Conservation (phyloP, 2,888 invertebrate genomes). For the Rhaphigaster nebulosa region DNA sequence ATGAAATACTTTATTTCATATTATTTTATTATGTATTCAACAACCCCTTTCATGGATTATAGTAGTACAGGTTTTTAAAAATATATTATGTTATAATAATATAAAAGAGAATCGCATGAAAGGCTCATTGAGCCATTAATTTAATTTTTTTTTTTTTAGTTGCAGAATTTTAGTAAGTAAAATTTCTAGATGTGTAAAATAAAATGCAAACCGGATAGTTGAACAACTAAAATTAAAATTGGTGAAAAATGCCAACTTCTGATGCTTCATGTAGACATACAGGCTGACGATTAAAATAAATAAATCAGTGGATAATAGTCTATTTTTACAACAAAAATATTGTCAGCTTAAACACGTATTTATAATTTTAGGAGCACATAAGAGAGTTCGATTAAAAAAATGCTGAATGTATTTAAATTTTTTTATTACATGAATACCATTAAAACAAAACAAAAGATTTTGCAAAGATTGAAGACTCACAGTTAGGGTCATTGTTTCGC, state of each 20-base stretch:
- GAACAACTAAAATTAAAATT: not conserved
- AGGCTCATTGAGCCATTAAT: too few species aligned
- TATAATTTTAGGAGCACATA: not conserved
- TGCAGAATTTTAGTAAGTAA: not conserved
- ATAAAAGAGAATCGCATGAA: too few species aligned
- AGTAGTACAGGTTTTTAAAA: too few species aligned
- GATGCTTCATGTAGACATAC: not conserved
- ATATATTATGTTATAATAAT: too few species aligned
- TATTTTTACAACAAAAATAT: not conserved
- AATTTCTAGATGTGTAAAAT: not conserved
- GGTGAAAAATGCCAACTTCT: not conserved
- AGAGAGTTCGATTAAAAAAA: not conserved
- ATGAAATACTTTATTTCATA: too few species aligned
- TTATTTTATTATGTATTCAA: too few species aligned
- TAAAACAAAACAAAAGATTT: slow-evolving; percentile 18
- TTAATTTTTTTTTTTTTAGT: not conserved
- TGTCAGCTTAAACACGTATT: not conserved
- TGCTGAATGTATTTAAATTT: not conserved
- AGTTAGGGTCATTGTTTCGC: slow-evolving; percentile 69
- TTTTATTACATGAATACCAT: slow-evolving; percentile 22
- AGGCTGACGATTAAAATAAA: not conserved
- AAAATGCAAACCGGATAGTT: not conserved
- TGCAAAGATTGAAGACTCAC: slow-evolving; percentile 48
- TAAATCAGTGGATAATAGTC: not conserved
- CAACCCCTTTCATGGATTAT: too few species aligned